Percentiles rank a stretch among this genome's conserved stretches.
phyloP scores from a whole-genome alignment of 2,797 vertebrate genomes.

The Ispidina lecontei region DNA sequence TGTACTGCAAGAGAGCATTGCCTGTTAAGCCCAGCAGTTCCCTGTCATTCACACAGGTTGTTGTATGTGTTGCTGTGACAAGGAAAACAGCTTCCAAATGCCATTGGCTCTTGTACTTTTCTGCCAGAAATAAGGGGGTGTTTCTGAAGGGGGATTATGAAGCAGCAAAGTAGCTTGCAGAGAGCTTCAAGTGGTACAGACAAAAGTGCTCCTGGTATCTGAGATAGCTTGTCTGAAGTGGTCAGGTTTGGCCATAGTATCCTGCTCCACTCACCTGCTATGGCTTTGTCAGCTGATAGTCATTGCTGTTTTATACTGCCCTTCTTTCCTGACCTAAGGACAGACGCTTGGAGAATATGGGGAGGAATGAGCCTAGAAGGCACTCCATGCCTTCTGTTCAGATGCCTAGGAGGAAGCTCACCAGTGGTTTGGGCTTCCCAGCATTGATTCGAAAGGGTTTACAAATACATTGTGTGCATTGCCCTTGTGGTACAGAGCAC shows the following conservation, averaged over 20 bases:
- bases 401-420: background rate
- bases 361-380: background rate
- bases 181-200: fast-evolving
- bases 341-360: background rate
- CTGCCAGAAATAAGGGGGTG: background rate
- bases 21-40: background rate
- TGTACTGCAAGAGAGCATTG: background rate
- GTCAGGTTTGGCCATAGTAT: background rate
- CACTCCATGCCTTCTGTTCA: background rate
- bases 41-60: background rate
- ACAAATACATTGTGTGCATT: background rate
- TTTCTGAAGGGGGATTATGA: background rate
- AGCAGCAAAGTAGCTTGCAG: background rate
- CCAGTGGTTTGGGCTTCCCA: background rate
- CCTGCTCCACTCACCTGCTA: background rate
- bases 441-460: background rate
- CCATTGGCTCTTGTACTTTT: background rate
- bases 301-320: background rate
- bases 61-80: background rate
- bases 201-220: background rate
- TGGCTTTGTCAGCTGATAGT: background rate
- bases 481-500: fast-evolving
- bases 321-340: background rate
- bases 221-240: background rate
- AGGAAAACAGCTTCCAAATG: background rate